Base-by-base conservation (phyloP, 2,888 invertebrate species). In the Luperina nickerlii region DNA sequence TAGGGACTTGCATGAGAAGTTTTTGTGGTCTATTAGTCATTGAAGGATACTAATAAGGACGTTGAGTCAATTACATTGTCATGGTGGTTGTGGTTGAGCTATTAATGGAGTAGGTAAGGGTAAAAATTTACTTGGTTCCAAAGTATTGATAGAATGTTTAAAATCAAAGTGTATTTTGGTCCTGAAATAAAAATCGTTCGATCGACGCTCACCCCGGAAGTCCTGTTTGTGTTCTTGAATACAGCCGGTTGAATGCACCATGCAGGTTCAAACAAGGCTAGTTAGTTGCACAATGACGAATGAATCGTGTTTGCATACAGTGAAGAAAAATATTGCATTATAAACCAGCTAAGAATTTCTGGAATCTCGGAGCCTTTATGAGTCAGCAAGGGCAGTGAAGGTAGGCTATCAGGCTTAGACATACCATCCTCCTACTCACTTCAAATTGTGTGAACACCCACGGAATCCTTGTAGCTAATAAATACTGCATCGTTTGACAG, bases 401-500 rank as follows among this genome's bases (percentile, higher is more conserved):
- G 48, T 57, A 48, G 42, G 48, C 42, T 60, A 57, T 69, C 65
- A 67, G 74, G 57, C 48, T 60, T 15, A 60, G 27, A 62, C 60
- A 57, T 71, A 54, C 65, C 27, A 66, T 57, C 65, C 48, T 72
- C 71, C 85, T 42, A 83, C 85, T 42, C n/a, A 70, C 15, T 70
- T 54, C 2, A 11, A 73, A 77, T 13, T 8, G n/a, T 75, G 74
- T 45, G 63, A 48, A 83, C 74, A 54, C 80, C 85, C 42, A 85
- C 76, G 18, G 57, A 48, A 66, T 60, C 66, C 48, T 65, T 38
- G 66, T 74, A 15, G 18, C 32, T 60, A 62, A 65, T 73, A 75
- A 72, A 80, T 74, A 51, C 62, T 79, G 27, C 62, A 76, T 69
- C 63, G 70, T 54, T 63, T 63, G 68, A 74, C 54, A 74, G 63